Evolutionary conservation across 2,888 invertebrate species (phyloP), one percentile per base, ranked within the genome.

Genomic region (Drosophila infuscata): DNA sequence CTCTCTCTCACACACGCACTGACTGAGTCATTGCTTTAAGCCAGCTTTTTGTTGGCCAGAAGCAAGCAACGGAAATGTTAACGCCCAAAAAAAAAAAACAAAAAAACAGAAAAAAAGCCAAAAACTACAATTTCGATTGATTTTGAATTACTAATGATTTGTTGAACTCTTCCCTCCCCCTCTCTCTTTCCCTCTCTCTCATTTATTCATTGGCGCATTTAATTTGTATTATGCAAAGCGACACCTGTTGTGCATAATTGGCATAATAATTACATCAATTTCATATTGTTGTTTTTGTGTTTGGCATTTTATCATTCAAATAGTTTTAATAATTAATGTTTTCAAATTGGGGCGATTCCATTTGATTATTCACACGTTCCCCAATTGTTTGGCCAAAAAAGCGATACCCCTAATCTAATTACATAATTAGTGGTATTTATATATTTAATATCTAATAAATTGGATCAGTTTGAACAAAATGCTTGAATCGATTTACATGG

Each of bases 1-100:
- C 20, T 29, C 43, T 35, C 8, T 29, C n/a, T 12, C 52, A 20
- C 64, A 54, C 66, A 29, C 64, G 61, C 52, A 48, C 46, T 62
- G 46, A 64, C 32, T 30, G n/a, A 46, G 38, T 53, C 52, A 32
- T 36, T n/a, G 60, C 41, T 64, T 76, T 41, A 76, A 76, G 77
- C 60, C 63, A 67, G 66, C 46, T 46, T 25, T 20, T 15, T 7
- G 25, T 58, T 71, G 57, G 33, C 54, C 65, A 52, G 52, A 69
- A 65, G 67, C 74, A 77, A 62, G 61, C 64, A 71, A 59, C 79
- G 79, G 71, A 79, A 79, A 75, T 70, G 70, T 70, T 59, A 73
- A 25, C 67, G 59, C 51, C 30, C n/a, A 66, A 25, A 33, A 30
- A 0, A 25, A 0, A 2, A 46, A 46, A 25, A 15, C 3, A 38